These are phyloP conservation scores for Micrasema longulum DNA, from an alignment of 1,140 invertebrate genomes.

Conservation along the genomic window DNA sequence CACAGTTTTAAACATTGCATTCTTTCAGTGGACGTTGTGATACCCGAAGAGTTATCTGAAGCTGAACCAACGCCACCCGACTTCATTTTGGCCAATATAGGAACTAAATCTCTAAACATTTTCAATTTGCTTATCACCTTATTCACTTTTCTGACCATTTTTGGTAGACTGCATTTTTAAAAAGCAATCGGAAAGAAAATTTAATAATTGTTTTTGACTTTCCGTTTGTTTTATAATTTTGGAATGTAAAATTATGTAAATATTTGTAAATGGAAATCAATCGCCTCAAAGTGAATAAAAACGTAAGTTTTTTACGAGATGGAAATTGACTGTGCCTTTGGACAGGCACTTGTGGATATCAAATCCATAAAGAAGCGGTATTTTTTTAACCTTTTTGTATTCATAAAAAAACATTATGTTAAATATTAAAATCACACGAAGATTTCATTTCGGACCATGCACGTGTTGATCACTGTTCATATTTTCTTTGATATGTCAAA, in stretches of 20 bases:
- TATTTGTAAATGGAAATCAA: constrained; percentile 2
- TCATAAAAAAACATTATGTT: too few species aligned
- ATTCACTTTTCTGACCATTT: too few species aligned
- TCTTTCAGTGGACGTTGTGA: constrained; percentile 49
- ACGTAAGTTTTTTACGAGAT: neutral
- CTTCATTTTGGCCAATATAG: constrained; percentile 22
- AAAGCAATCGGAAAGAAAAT: neutral
- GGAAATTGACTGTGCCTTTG: constrained; percentile 27
- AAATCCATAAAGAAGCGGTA: too few species aligned
- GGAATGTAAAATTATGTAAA: constrained; percentile 16
- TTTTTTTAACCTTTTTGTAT: too few species aligned
- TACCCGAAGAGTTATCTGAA: constrained; percentile 47
- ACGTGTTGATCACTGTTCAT: too few species aligned
- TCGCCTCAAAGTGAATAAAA: too few species aligned
- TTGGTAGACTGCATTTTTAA: neutral
- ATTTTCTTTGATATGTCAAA: too few species aligned
- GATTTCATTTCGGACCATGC: too few species aligned
- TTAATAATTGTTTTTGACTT: neutral
- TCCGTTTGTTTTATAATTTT: neutral
- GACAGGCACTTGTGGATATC: neutral
- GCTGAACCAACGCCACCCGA: constrained; percentile 49
- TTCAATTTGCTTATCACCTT: too few species aligned
- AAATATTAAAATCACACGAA: too few species aligned
- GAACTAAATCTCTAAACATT: constrained; percentile 1
- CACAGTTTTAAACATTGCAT: too few species aligned